Conservation (phyloP, 2,888 invertebrate species). For the Steromphala cineraria region DNA sequence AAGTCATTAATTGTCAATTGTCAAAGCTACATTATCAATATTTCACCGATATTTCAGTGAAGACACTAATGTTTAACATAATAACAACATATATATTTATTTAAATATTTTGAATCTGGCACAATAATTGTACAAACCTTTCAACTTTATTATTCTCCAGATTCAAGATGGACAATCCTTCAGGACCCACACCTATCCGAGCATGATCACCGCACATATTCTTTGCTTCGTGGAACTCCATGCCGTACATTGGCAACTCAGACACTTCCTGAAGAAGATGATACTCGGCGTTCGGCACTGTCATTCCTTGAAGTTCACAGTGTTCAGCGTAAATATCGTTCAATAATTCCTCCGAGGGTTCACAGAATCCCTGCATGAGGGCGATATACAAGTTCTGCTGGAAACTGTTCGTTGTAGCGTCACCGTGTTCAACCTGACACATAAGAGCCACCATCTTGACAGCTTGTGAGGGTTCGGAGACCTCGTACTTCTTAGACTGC, state of each 20-base stretch:
- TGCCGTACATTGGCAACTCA: slow-evolving; percentile 87
- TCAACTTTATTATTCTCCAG: slow-evolving; percentile 49
- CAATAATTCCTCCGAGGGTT: slow-evolving; percentile 38
- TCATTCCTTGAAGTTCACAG: slow-evolving; percentile 79
- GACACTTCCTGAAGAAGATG: slow-evolving; percentile 88
- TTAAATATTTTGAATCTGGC: too few relatives aligned
- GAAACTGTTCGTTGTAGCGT: slow-evolving; percentile 75
- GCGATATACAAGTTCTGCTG: slow-evolving; percentile 49
- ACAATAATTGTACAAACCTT: slow-evolving; percentile 58
- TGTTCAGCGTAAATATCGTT: slow-evolving; percentile 57
- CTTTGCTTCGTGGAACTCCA: slow-evolving; percentile 84
- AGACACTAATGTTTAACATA: too few relatives aligned
- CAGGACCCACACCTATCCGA: slow-evolving; percentile 87
- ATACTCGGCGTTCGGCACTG: slow-evolving; percentile 87
- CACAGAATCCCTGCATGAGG: slow-evolving; percentile 45
- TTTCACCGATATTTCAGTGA: too few relatives aligned
- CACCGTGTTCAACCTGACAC: slow-evolving; percentile 85
- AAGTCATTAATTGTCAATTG: too few relatives aligned
- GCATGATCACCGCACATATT: slow-evolving; percentile 48
- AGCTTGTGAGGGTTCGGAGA: slow-evolving; percentile 83
- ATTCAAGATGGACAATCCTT: slow-evolving; percentile 80
- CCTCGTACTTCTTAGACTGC: slow-evolving; percentile 81
- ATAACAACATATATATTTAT: too few relatives aligned
- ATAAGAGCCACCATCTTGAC: slow-evolving; percentile 86
- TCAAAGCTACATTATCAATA: too few relatives aligned